phyloP scores from a whole-genome alignment of 1,140 invertebrate species.

The Sesamia nonagrioides region DNA sequence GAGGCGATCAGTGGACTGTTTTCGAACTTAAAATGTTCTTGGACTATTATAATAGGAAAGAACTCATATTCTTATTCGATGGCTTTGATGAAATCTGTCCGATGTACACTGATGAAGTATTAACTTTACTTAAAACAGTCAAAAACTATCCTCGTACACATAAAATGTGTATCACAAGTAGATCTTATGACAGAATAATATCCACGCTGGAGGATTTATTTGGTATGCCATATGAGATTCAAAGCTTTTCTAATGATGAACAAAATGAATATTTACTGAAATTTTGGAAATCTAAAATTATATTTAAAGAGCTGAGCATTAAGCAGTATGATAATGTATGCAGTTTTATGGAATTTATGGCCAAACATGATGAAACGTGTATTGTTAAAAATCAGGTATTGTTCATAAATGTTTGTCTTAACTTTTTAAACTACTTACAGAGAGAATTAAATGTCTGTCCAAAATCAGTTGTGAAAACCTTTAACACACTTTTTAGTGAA shows the following conservation, averaged over 20 bases:
- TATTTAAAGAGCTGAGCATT: too few relatives aligned
- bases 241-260: too few relatives aligned
- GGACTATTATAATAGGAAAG: conserved; percentile 21
- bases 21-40: conserved; percentile 46
- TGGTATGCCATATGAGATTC: not conserved
- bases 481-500: not conserved
- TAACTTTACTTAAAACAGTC: conserved; percentile 5
- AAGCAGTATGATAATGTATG: too few relatives aligned
- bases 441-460: too few relatives aligned
- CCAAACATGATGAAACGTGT: too few relatives aligned
- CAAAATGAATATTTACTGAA: too few relatives aligned
- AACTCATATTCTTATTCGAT: conserved; percentile 34
- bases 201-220: not conserved
- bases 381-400: too few relatives aligned
- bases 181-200: conserved; percentile 19
- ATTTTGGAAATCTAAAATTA: too few relatives aligned
- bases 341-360: too few relatives aligned
- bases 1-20: not conserved
- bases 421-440: too few relatives aligned
- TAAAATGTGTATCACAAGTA: conserved; percentile 37
- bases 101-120: conserved; percentile 13
- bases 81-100: conserved; percentile 43
- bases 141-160: not conserved
- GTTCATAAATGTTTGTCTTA: too few relatives aligned
- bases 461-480: not conserved